Base-by-base conservation (phyloP, 1,140 invertebrate species). In the Oppia nitens region DNA sequence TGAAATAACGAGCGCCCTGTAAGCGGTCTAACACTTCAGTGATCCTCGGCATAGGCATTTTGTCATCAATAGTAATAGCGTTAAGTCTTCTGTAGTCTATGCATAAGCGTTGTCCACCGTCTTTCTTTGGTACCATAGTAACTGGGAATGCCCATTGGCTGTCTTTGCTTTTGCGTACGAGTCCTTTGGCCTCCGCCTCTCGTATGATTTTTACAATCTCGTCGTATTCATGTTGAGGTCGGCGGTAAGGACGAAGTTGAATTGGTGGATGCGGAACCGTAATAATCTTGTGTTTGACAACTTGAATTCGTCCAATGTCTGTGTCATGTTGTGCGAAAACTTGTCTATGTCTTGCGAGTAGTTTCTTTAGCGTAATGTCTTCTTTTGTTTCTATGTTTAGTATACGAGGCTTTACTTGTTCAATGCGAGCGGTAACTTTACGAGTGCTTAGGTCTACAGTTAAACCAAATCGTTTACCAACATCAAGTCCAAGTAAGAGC, bases 71-170 rank as follows among this genome's bases (percentile, higher is more conserved):
- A 0, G 70, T 76, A 0, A 55, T 66, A 55, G 14, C 3, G 64
- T 79, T 78, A n/a, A 79, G 55, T 20, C 55, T 48, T 24, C 75
- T 48, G 63, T 68, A 78, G 63, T 78, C 74, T 0, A 77, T 60
- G 62, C 69, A 75, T 60, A 75, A 60, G 59, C 71, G 62, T 53
- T 48, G 21, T 24, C 3, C 12, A 73, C 64, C 29, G 14, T 53
- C 48, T 23, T 55, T 55, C 23, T 58, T 53, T 12, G 6, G 9
- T 12, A 53, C 61, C 57, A 60, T 61, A 66, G 64, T 71, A 66
- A 64, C 51, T 59, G 55, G 64, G 64, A 60, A 62, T 68, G 28
- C 60, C 66, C 52, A 66, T 63, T 26, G 1, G 57, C 63, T 40
- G 24, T 66, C 66, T 57, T 63, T 62, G 48, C 65, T 66, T 23